Base-by-base conservation (phyloP, 2,888 invertebrate genomes). In the Alcis repandata region DNA sequence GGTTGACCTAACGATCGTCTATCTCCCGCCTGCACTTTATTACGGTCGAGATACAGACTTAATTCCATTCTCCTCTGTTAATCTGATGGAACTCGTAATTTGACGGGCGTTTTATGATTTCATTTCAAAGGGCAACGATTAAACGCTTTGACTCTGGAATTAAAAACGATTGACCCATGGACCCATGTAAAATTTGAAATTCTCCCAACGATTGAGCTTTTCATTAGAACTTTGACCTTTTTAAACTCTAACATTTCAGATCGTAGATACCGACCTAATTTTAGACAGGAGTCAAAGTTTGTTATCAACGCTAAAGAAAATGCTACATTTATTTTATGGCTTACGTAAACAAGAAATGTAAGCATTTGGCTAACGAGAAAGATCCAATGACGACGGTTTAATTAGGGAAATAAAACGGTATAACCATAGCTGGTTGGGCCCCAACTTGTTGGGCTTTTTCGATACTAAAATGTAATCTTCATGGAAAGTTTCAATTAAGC, bases 1-100 rank as follows among this genome's bases (percentile, higher is more conserved):
- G 48, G 53, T 32, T 59, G 68, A 68, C 66, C 64, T 63, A 51
- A 67, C 71, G 67, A 69, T 71, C 60, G 52, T 60, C 43, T 67
- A 51, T 56, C 62, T 46, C 56, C 53, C 46, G 41, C 53, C 27
- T 67, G 59, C 67, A 63, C 8, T 67, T 67, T 45, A 54, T 64
- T 59, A 59, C 63, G 46, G 49, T 48, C 13, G 33, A 59, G 59
- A 38, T 53, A 41, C 52, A 17, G 19, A 57, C 54, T 45, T 49
- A 38, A 56, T 57, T 45, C 43, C 46, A 63, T 52, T 56, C 49
- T 51, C 36, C 53, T 45, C 43, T 38, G 45, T 62, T 67, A 46
- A 63, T 63, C 48, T 57, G 60, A 58, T 61, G 53, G 33, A 60
- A 58, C 48, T 53, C 46, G 52, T 63, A 54, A 56, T 49, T 60